phyloP scores from a whole-genome alignment of 2,797 vertebrate genomes.

The Pterois miles region DNA sequence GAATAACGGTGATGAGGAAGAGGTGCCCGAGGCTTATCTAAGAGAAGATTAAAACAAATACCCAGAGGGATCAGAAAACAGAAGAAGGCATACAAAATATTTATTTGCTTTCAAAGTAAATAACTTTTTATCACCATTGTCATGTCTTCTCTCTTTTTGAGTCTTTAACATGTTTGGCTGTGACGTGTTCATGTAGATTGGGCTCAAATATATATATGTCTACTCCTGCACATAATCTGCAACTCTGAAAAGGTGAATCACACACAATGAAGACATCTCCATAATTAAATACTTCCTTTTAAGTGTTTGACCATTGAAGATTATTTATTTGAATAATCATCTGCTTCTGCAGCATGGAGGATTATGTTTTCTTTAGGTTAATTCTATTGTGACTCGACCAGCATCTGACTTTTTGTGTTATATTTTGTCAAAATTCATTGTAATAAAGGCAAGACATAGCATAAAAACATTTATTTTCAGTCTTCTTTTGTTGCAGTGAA shows the following conservation, averaged over 20 bases:
- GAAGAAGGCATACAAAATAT: not conserved
- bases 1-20: conserved; percentile 70
- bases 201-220: not conserved
- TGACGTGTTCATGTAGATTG: not conserved
- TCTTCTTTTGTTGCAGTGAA: no score
- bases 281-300: not conserved
- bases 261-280: not conserved
- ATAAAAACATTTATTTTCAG: not conserved
- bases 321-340: conserved; percentile 2
- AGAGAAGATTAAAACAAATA: conserved; percentile 89
- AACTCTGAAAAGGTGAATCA: not conserved
- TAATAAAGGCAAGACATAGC: conserved; percentile 41
- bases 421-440: conserved; percentile 11
- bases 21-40: conserved; percentile 89
- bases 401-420: conserved; percentile 7
- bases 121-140: not conserved
- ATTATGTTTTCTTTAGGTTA: not conserved
- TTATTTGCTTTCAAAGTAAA: not conserved
- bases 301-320: not conserved
- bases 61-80: not conserved
- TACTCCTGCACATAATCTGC: not conserved
- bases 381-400: not conserved
- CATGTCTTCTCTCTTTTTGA: not conserved
- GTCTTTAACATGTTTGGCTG: not conserved
- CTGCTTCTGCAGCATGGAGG: not conserved